A percentile compares a stretch with the other conserved stretches of the same genome.
These are phyloP conservation scores for Rhingia campestris DNA, from an alignment of 2,888 invertebrate genomes.

Conservation along the genomic window DNA sequence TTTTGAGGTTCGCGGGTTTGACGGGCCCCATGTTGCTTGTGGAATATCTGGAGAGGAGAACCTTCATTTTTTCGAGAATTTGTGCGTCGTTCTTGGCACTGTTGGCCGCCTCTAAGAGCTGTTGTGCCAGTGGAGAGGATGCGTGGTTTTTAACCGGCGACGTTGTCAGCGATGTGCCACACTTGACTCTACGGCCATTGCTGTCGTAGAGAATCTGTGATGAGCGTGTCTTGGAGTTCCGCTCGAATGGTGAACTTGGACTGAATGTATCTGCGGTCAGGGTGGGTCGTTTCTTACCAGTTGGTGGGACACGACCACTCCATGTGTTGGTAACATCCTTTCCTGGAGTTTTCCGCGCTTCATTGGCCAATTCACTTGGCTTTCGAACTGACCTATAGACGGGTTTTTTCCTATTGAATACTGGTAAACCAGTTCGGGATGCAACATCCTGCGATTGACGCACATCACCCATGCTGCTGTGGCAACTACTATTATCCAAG, in stretches of 20 bases:
- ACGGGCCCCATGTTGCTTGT: conserved; percentile 76
- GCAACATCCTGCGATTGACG: conserved; percentile 78
- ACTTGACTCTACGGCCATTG: conserved; percentile 83
- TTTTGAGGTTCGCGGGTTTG: conserved; percentile 77
- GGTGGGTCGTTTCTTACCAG: conserved; percentile 83
- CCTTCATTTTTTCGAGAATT: conserved; percentile 90
- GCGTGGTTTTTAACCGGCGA: conserved; percentile 85
- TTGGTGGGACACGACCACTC: conserved; percentile 85
- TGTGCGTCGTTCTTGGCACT: conserved; percentile 88
- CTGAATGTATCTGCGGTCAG: conserved; percentile 87
- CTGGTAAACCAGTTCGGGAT: conserved; percentile 78
- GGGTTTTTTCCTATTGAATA: conserved; percentile 81
- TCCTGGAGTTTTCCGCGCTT: conserved; percentile 78
- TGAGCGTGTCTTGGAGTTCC: conserved; percentile 81
- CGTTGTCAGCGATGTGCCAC: conserved; percentile 80
- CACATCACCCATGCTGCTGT: conserved; percentile 77
- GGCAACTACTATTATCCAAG: conserved; percentile 79
- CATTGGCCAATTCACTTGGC: conserved; percentile 78
- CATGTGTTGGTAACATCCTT: conserved; percentile 88
- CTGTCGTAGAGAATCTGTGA: conserved; percentile 83
- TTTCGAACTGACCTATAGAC: conserved; percentile 83
- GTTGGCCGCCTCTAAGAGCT: conserved; percentile 88
- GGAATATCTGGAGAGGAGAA: conserved; percentile 86
- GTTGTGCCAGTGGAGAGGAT: conserved; percentile 88
- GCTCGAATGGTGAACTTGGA: conserved; percentile 83